These are phyloP conservation scores for Melikaiella ostensackeni DNA, from an alignment of 2,888 invertebrate species.

Conservation along the genomic window DNA sequence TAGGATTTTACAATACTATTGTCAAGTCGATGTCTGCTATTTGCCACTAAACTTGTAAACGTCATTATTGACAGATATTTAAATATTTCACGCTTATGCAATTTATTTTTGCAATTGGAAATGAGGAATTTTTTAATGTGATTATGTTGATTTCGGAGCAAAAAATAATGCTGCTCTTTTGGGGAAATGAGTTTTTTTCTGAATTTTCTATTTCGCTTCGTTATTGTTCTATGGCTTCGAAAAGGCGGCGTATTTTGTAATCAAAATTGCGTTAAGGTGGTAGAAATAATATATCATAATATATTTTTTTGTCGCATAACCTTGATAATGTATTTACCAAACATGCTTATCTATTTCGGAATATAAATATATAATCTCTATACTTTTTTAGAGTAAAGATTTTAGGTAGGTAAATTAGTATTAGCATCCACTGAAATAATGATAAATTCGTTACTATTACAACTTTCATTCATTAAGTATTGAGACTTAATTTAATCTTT, in stretches of 20 bases:
- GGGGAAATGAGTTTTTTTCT: background rate
- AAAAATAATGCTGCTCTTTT: background rate
- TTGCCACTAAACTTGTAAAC: background rate
- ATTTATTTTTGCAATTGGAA: background rate
- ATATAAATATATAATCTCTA: no score
- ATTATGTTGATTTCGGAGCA: background rate
- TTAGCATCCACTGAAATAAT: no score
- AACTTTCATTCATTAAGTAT: no score
- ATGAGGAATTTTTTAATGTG: background rate
- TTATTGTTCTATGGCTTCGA: background rate
- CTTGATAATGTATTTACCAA: background rate
- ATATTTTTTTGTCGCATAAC: background rate
- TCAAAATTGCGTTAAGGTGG: background rate
- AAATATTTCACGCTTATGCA: background rate
- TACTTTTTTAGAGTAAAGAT: no score
- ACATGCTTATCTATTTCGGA: background rate
- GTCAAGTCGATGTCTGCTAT: slow-evolving; percentile 3
- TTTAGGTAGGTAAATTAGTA: no score
- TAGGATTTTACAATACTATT: slow-evolving; percentile 9
- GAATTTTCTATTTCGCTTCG: background rate
- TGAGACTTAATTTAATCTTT: no score
- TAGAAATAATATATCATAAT: background rate
- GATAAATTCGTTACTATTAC: no score
- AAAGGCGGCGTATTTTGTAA: background rate
- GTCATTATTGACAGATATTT: slow-evolving; percentile 1